Base-by-base conservation (phyloP, 2,797 vertebrate species). In the Danio aesculapii region DNA sequence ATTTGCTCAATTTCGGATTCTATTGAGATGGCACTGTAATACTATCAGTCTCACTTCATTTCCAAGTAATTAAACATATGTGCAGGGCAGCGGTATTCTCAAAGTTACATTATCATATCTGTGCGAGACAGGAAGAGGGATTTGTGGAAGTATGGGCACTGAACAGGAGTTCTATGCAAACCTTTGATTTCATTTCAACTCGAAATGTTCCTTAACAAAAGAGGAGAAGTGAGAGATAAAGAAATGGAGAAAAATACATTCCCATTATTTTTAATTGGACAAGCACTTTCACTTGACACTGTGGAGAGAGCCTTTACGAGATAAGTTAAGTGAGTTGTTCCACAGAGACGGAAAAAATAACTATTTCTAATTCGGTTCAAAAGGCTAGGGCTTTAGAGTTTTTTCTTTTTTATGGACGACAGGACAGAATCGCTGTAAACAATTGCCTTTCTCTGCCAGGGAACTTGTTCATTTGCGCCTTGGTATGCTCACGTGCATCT, bases 141-240 rank as follows among this genome's bases (percentile, higher is more conserved):
- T 93, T 93, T 91, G 85, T 67, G 75, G 77, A 88, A 87, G 87
- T 88, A 77, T 87, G 87, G 91, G 88, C 80, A 85, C 84, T 77
- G 86, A 84, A 88, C 89, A 91, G 90, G 88, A 92, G 92, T 93
- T 94, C 93, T 92, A 94, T 92, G 90, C 91, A 90, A 92, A 90
- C 88, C 92, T 93, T 92, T 93, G 92, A 94, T 94, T 94, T 93
- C 90, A 93, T 93, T 94, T 93, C 88, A 88, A 91, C 89, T 86
- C 82, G 91, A 93, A 87, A 90, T 90, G 90, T 93, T 90, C 89
- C 82, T 89, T 91, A 89, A 94, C 92, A 94, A 94, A 95, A 89
- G 92, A 90, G 85, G 89, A 87, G 80, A 72, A 88, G 78, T 85
- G 75, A 84, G 83, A 88, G 88, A 85, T 88, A 86, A 90, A 91